A percentile compares a stretch with the other conserved stretches of the same genome.
Conservation (phyloP, 1,140 invertebrate genomes). For the Macrobrachium rosenbergii region DNA sequence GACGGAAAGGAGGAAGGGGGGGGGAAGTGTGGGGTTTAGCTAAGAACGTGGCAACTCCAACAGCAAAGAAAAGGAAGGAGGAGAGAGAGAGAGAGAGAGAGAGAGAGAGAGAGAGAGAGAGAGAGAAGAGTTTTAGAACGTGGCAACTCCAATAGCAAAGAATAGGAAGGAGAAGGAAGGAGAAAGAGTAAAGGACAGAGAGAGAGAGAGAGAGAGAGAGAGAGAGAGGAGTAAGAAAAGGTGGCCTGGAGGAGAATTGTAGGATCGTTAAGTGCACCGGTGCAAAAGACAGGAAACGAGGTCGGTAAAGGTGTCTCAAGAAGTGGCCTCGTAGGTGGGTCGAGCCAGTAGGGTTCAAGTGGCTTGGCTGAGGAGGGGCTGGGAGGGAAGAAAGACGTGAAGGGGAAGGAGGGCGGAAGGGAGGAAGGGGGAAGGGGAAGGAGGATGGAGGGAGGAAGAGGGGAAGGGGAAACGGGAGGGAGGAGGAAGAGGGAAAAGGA, state of each 20-base stretch:
- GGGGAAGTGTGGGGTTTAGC: too few relatives aligned
- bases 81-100: too few relatives aligned
- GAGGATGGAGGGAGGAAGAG: background rate
- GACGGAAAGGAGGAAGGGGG: too few relatives aligned
- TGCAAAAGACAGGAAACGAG: conserved; percentile 49
- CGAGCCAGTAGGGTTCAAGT: background rate
- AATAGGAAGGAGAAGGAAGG: background rate
- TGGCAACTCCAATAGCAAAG: too few relatives aligned
- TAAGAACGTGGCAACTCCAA: background rate
- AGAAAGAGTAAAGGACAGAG: background rate
- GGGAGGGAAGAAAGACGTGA: background rate
- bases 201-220: background rate
- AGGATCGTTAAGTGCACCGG: conserved; percentile 34
- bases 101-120: background rate
- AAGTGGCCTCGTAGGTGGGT: background rate
- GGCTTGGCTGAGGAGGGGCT: background rate
- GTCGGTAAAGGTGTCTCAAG: conserved; percentile 33
- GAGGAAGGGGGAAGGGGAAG: background rate
- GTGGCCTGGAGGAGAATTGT: conserved; percentile 25
- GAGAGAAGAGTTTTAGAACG: background rate
- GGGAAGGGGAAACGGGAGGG: too few relatives aligned
- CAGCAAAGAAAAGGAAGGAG: background rate
- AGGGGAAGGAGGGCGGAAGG: background rate
- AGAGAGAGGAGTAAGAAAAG: background rate
- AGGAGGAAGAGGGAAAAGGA: too few relatives aligned